Conservation (phyloP, 2,113 vertebrate species). For the Platysternon megacephalum region DNA sequence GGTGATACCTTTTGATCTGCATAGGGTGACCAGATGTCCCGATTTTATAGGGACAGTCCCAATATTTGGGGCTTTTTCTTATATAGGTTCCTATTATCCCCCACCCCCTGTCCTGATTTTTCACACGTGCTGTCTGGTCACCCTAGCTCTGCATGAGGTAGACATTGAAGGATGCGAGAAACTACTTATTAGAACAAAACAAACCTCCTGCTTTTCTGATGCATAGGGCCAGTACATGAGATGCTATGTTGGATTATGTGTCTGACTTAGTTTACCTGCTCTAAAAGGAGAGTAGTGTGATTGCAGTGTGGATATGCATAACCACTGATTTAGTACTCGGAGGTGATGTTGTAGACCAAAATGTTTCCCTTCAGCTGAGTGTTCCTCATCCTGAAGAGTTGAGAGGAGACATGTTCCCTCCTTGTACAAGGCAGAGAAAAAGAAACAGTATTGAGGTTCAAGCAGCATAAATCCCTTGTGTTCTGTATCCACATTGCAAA, state of each 20-base stretch:
- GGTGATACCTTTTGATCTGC: neutral
- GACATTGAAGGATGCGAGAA: neutral
- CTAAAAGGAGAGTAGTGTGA: neutral
- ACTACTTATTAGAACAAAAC: neutral
- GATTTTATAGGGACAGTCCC: no score
- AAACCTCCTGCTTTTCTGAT: neutral
- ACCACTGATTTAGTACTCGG: neutral
- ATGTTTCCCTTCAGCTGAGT: neutral
- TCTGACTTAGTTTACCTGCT: neutral
- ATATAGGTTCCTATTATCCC: no score
- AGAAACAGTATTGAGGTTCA: neutral
- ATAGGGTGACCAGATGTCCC: neutral
- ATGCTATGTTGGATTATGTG: neutral
- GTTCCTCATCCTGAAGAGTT: neutral
- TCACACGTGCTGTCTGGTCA: no score
- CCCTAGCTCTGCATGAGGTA: neutral
- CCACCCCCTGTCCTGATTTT: no score
- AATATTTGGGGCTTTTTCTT: no score
- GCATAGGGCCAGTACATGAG: neutral
- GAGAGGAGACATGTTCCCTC: neutral
- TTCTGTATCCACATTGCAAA: neutral
- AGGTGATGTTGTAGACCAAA: neutral
- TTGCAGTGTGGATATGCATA: neutral
- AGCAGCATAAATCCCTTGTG: neutral
- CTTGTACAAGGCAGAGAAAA: neutral